Evolutionary conservation across 2,113 vertebrate genomes (phyloP).

Genomic region (Esox niger): DNA sequence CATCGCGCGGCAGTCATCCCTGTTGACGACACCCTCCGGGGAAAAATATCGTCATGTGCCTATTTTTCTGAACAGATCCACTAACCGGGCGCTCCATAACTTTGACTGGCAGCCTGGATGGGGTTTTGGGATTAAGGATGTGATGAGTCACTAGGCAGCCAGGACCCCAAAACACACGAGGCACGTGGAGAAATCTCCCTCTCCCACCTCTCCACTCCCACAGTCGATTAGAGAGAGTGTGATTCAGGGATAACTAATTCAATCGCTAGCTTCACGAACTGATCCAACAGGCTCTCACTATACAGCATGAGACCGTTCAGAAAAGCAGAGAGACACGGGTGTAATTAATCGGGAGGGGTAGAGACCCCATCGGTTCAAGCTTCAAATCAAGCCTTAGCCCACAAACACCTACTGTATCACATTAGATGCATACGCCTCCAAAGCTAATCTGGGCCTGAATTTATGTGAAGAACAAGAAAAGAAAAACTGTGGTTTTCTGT

Average conservation of each 20-base stretch:
- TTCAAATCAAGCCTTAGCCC: neutral
- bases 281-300: no score
- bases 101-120: neutral
- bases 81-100: neutral
- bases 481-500: neutral
- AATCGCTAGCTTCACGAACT: no score
- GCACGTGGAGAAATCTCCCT: neutral
- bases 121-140: neutral
- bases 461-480: neutral
- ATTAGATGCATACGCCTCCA: neutral
- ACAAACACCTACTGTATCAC: neutral
- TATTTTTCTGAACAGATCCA: neutral
- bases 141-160: slow-evolving; percentile 6
- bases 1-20: no score
- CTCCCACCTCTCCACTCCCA: neutral
- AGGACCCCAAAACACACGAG: neutral
- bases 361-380: no score
- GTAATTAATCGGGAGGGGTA: no score
- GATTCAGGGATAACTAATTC: no score
- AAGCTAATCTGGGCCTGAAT: slow-evolving; percentile 13
- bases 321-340: no score
- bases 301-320: no score
- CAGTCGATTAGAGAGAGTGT: no score
- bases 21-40: neutral
- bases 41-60: neutral